Base-by-base conservation (phyloP, 2,113 vertebrate genomes). In the Pollachius pollachius region DNA sequence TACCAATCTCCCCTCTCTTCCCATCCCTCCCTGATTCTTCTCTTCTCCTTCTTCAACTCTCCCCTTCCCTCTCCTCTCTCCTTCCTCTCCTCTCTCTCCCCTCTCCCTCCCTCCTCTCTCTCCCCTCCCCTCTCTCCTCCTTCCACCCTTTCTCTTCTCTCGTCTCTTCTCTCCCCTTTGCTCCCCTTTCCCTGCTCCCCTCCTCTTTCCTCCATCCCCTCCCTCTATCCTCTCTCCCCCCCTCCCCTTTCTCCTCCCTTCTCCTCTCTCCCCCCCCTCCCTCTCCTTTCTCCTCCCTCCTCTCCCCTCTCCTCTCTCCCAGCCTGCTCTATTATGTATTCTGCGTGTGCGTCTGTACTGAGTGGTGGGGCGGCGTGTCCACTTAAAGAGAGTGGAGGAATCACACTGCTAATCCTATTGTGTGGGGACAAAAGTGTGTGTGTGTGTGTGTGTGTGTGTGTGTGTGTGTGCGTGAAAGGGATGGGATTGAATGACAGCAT, bases 341-440 rank as follows among this genome's bases (percentile, higher is more conserved):
- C 84, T 81, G 62, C 25, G 0, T 48, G 41, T 12, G 59, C 77
- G 84, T 81, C 74, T 62, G 82, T 84, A 65, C 25, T 87, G 80
- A 90, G 84, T 89, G 83, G 87, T 90, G 85, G 85, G 86, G 82
- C 88, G 74, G 80, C 75, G 72, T 83, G 79, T 82, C 83, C 80
- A 87, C 82, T 86, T 88, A 81, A 88, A 81, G 85, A 77, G 72
- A 89, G 83, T 86, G 77, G 78, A 82, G 72, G 81, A 85, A 85
- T 87, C 84, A 87, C 85, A 81, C 77, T 77, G 75, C 79, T 91
- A 89, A 90, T 90, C 83, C 85, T 81, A 87, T 86, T 90, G 86
- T 85, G 74, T 27, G 66, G 80, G 83, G 80, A 89, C 82, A 84
- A 84, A 80, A 76, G 76, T 8, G 65, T 67, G 54, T 71, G 64